Conservation (phyloP, 2,113 vertebrate species). For the Microtus oregoni region DNA sequence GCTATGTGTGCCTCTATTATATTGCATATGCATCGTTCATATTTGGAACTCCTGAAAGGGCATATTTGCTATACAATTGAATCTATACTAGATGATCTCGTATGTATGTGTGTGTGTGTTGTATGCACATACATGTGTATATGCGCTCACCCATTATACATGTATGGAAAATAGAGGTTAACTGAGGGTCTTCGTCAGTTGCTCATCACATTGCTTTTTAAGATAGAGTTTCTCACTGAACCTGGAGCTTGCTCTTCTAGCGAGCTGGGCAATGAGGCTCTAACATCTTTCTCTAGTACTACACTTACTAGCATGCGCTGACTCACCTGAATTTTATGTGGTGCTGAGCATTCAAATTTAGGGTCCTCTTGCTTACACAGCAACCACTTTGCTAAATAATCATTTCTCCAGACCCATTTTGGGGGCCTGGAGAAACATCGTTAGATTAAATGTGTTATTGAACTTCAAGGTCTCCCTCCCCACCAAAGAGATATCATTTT, state of each 20-base stretch:
- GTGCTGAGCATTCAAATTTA: background rate
- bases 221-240: background rate
- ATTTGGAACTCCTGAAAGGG: background rate
- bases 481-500: background rate
- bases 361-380: background rate
- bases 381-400: background rate
- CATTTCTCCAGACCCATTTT: background rate
- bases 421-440: too few relatives aligned
- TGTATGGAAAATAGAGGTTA: background rate
- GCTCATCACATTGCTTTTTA: background rate
- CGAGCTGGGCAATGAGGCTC: background rate
- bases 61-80: background rate
- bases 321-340: background rate
- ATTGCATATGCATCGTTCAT: background rate
- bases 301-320: background rate
- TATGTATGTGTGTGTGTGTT: background rate
- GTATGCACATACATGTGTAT: too few relatives aligned
- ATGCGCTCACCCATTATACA: background rate
- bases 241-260: background rate
- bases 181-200: too few relatives aligned
- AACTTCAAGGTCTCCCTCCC: background rate
- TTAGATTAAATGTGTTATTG: background rate
- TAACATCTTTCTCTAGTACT: background rate
- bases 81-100: background rate
- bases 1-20: background rate